Evolutionary conservation across 2,888 invertebrate species (phyloP).

Genomic region (Cephus pulcher): DNA sequence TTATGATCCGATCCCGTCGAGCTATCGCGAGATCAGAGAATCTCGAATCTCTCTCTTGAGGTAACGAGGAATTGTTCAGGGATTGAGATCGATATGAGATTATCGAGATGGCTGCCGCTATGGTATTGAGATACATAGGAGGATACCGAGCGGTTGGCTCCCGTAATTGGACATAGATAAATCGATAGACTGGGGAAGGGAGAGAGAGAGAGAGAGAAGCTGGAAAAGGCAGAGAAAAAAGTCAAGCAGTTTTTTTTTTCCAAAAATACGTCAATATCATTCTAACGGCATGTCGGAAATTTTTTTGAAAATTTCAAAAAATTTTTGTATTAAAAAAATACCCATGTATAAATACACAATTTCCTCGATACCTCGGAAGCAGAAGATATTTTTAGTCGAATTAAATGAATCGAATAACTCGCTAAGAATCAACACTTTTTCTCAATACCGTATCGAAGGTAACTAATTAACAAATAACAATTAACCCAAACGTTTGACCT

Average conservation of each 20-base stretch:
- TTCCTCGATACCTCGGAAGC: background rate
- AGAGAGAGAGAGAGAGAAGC: accelerated
- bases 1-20: background rate
- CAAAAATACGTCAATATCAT: too few species aligned
- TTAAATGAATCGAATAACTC: background rate
- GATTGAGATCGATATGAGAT: background rate
- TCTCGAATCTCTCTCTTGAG: background rate
- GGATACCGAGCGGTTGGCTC: background rate
- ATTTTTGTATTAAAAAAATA: too few species aligned
- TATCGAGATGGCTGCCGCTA: background rate
- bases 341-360: background rate
- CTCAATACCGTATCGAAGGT: background rate
- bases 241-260: background rate
- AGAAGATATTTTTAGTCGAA: background rate
- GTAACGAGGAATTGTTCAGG: background rate
- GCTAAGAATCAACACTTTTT: background rate
- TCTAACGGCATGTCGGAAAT: too few species aligned
- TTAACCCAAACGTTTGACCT: background rate
- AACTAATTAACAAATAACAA: background rate
- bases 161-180: background rate
- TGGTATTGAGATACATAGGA: background rate
- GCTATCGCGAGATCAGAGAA: background rate
- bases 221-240: background rate
- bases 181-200: background rate
- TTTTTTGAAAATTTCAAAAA: too few species aligned